A percentile compares a stretch with the other conserved stretches of the same genome.
These are phyloP conservation scores for Achatina immaculata DNA, from an alignment of 1,140 invertebrate species.

Conservation along the genomic window DNA sequence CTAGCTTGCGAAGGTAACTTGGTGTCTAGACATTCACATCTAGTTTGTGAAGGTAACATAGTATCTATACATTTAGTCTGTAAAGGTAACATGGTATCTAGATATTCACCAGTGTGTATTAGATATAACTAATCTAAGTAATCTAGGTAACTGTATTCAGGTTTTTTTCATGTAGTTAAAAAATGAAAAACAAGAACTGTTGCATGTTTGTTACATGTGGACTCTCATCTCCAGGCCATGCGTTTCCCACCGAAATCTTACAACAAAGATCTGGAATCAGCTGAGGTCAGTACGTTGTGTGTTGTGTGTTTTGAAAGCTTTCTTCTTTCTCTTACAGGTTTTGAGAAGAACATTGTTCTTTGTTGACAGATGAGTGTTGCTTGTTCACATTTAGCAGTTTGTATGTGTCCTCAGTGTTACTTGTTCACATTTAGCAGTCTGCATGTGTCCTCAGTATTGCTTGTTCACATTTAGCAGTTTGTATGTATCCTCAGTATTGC, in stretches of 20 bases:
- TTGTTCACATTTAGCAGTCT: no score
- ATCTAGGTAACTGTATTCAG: no score
- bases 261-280: constrained; percentile 97
- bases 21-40: not conserved
- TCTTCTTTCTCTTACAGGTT: not conserved
- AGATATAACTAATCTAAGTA: no score
- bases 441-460: no score
- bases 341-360: not conserved
- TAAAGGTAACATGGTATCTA: not conserved
- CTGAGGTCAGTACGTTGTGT: constrained; percentile 81
- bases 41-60: not conserved
- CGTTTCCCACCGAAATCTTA: constrained; percentile 99
- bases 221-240: constrained; percentile 85
- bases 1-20: not conserved
- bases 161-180: no score
- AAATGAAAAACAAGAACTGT: no score
- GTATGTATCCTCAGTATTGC: no score
- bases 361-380: not conserved
- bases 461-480: no score
- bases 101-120: no score
- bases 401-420: no score
- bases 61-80: not conserved
- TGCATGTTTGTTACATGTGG: constrained; percentile 10
- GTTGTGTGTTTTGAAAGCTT: not conserved
- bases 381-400: no score